phyloP scores from a whole-genome alignment of 1,140 invertebrate species.

The Drosophila nannoptera region DNA sequence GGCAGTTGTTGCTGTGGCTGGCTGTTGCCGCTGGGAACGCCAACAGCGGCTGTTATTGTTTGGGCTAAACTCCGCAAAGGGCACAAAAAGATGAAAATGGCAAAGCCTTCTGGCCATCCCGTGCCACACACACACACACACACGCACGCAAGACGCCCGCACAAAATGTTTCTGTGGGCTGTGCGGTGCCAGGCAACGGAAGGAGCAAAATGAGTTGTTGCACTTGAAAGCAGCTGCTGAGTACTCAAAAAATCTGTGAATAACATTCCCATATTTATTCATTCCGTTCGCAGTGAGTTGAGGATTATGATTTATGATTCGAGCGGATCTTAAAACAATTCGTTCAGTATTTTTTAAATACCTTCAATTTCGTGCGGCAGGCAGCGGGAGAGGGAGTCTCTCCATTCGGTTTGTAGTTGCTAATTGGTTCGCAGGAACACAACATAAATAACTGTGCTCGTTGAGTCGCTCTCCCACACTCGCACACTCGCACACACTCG shows the following conservation, averaged over 20 bases:
- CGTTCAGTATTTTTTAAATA: background rate
- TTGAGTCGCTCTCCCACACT: background rate
- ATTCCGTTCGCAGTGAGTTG: background rate
- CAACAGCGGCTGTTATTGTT: conserved; percentile 43
- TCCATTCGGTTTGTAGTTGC: background rate
- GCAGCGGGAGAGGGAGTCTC: no score
- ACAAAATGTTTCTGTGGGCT: conserved; percentile 17
- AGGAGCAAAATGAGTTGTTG: conserved; percentile 8
- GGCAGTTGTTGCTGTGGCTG: conserved; percentile 42
- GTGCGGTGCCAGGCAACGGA: conserved; percentile 10
- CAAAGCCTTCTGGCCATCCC: conserved; percentile 18
- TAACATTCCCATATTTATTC: background rate
- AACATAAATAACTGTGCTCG: conserved; percentile 2
- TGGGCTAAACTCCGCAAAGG: conserved; percentile 13
- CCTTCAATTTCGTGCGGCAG: no score
- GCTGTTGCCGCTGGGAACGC: conserved; percentile 38
- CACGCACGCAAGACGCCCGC: conserved; percentile 3
- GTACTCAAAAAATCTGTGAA: conserved; percentile 2
- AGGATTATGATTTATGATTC: background rate
- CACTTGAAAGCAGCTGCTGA: conserved; percentile 14
- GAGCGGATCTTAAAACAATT: background rate
- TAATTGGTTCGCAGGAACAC: background rate
- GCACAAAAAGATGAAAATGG: conserved; percentile 16
- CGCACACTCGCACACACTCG: conserved; percentile 11
- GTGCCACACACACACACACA: background rate